phyloP scores from a whole-genome alignment of 1,140 invertebrate species.

The Drosophila orena region DNA sequence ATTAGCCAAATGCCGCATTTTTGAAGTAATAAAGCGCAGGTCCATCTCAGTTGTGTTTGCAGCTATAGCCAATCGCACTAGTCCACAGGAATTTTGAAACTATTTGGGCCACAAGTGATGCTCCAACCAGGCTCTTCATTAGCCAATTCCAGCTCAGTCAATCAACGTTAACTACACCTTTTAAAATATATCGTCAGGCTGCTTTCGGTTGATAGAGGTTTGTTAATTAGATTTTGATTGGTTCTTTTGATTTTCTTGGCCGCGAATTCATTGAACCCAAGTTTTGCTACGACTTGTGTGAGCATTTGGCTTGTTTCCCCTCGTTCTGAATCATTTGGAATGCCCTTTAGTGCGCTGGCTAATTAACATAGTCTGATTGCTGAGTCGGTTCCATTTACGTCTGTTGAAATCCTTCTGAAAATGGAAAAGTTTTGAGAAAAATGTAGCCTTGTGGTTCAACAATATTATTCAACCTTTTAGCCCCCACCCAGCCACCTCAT shows the following conservation, averaged over 20 bases:
- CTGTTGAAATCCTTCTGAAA: not conserved
- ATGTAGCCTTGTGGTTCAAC: conserved; percentile 50
- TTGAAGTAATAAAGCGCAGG: conserved; percentile 62
- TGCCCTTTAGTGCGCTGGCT: conserved; percentile 54
- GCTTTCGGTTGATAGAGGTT: not conserved
- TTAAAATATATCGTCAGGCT: not conserved
- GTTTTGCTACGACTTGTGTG: not conserved
- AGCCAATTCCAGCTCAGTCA: too few species aligned
- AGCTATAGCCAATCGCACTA: conserved; percentile 3
- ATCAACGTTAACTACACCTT: too few species aligned
- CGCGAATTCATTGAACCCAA: not conserved
- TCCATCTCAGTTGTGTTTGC: conserved; percentile 14
- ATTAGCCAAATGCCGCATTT: conserved; percentile 62
- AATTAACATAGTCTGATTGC: conserved; percentile 63
- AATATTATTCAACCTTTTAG: conserved; percentile 67
- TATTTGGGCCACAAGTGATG: not conserved
- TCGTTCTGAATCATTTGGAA: conserved; percentile 41
- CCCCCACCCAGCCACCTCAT: conserved; percentile 7
- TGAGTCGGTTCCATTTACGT: conserved; percentile 34
- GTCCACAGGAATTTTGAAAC: conserved; percentile 3
- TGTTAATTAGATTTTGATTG: not conserved
- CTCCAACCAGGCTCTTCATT: too few species aligned
- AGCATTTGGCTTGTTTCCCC: not conserved
- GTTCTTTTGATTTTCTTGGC: not conserved
- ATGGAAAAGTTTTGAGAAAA: conserved; percentile 21